Evolutionary conservation across 2,113 vertebrate genomes (phyloP).

Genomic region (Chaetura pelagica): DNA sequence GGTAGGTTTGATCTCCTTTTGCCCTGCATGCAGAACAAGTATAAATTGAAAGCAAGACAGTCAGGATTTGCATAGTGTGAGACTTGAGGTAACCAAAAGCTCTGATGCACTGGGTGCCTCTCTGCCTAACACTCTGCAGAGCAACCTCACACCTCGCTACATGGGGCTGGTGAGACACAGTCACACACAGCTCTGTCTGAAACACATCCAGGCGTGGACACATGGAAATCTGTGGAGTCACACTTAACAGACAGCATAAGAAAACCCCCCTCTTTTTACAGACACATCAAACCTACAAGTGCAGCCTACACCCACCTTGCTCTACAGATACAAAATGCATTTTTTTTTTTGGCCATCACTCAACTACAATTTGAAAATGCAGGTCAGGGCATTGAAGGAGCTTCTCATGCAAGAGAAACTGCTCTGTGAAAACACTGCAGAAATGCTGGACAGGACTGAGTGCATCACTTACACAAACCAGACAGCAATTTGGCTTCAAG

Average conservation of each 20-base stretch:
- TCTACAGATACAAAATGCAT: not conserved
- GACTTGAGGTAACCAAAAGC: not conserved
- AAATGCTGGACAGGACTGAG: not conserved
- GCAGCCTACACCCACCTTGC: not conserved
- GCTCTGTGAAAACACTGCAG: not conserved
- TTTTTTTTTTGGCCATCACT: not conserved
- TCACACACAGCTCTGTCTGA: not conserved
- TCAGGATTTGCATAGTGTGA: not conserved
- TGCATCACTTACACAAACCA: not conserved
- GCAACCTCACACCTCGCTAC: not conserved
- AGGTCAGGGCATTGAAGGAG: not conserved
- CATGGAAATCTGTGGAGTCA: not conserved
- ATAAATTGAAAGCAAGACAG: not conserved
- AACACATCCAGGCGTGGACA: not conserved
- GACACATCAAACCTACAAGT: not conserved
- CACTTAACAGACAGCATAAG: not conserved
- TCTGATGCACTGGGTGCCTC: rapidly evolving
- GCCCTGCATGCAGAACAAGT: not conserved
- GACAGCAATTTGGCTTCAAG: not conserved
- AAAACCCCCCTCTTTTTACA: not conserved
- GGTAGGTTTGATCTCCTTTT: not conserved
- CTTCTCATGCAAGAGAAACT: not conserved
- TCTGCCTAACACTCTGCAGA: not conserved
- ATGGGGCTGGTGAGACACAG: not conserved
- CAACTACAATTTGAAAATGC: not conserved